Evolutionary conservation across 92 coral and sea anemone species (phyloP).

Genomic region (Desmophyllum pertusum): DNA sequence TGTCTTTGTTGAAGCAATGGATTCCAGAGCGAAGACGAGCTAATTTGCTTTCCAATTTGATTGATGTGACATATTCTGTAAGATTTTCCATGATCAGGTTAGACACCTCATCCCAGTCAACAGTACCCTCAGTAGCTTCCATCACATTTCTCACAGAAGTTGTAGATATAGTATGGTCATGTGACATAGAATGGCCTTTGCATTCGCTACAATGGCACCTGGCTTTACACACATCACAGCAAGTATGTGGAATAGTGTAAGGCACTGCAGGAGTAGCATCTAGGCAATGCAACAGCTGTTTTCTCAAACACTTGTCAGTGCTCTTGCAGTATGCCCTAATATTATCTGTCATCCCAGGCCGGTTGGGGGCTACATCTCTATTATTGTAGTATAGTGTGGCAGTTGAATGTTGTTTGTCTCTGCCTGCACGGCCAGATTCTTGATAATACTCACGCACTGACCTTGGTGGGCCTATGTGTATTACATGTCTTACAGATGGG

Average conservation of each 20-base stretch:
- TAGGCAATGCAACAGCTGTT: conserved; percentile 20
- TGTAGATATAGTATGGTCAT: neutral
- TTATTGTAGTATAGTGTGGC: conserved; percentile 12
- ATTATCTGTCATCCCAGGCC: conserved; percentile 54
- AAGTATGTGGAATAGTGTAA: neutral
- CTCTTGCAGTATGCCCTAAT: conserved; percentile 47
- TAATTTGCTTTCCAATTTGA: conserved; percentile 5
- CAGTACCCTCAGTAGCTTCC: conserved; percentile 24
- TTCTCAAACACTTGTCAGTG: conserved; percentile 22
- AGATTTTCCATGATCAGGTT: conserved; percentile 11
- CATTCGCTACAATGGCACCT: conserved; percentile 12
- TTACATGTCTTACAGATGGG: conserved; percentile 28
- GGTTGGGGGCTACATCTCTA: conserved; percentile 7
- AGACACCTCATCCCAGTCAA: conserved; percentile 6
- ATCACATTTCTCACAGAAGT: neutral
- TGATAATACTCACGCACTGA: conserved; percentile 45
- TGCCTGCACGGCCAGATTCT: neutral
- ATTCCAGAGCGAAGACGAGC: conserved; percentile 23
- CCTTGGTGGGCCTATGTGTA: conserved; percentile 60
- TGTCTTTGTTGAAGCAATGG: conserved; percentile 8
- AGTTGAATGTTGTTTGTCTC: neutral
- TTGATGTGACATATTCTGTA: conserved; percentile 2
- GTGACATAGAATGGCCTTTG: neutral
- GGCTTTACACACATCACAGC: conserved; percentile 29
- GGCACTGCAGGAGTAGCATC: conserved; percentile 23